Base-by-base conservation (phyloP, 2,113 vertebrate genomes). In the Takifugu bimaculatus region DNA sequence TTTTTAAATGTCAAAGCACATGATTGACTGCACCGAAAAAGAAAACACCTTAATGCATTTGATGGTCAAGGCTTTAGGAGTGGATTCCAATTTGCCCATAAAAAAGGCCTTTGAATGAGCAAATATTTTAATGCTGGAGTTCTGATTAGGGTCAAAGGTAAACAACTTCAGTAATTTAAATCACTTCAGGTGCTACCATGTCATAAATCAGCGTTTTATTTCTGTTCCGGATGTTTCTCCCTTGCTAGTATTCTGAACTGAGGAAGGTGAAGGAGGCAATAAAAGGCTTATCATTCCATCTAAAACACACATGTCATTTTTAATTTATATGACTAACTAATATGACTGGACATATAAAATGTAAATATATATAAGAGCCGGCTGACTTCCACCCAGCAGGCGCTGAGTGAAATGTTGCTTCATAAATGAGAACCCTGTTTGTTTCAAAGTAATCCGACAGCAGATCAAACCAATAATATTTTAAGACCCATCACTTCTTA, bases 1-100 rank as follows among this genome's bases (percentile, higher is more conserved):
- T 90, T 91, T 91, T 90, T 85, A 53, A 86, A 91, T 89, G 89
- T 90, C 89, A 90, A 63, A 81, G 76, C 57, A 52, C 74, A 83
- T 88, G 89, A 92, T 89, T 81, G 87, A 92, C 89, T 88, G 86
- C 75, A 1, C 75, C 54, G 83, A 82, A 84, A 84, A 80, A 80
- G 78, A 90, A 88, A 90, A 89, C 81, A 83, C 44, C 81, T 86
- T 89, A 89, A 88, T 80, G 74, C 29, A 51, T 69, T 65, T 68
- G 71, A 86, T 76, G 69, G 83, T 81, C 75, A 75, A 78, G 61
- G 81, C 55, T 62, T 68, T 60, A 68, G 69, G 26, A 68, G 70
- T 84, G 71, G 79, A 83, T 87, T 86, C 66, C 70, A 78, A 78
- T 81, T 80, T 70, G 45, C 68, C 64, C 79, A 81, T 83, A 80